phyloP scores from a whole-genome alignment of 2,113 vertebrate genomes.

The Apeltes quadracus region DNA sequence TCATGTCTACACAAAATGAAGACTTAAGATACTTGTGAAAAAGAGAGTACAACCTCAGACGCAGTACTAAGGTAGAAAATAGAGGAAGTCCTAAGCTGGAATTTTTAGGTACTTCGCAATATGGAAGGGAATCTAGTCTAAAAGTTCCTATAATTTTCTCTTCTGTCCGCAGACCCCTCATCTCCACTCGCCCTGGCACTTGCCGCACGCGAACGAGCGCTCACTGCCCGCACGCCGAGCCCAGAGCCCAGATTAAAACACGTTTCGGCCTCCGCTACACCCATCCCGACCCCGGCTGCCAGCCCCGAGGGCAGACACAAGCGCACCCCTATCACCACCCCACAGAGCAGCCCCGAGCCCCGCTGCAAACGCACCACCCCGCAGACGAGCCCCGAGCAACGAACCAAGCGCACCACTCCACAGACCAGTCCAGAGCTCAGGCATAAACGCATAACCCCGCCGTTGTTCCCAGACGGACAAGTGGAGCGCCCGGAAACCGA shows the following conservation, averaged over 20 bases:
- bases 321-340: conserved; percentile 83
- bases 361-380: conserved; percentile 81
- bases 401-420: conserved; percentile 87
- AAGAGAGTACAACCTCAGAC: neutral
- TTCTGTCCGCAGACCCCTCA: conserved; percentile 83
- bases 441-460: conserved; percentile 72
- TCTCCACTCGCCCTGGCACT: conserved; percentile 96
- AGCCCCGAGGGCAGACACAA: conserved; percentile 86
- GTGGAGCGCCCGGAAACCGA: conserved; percentile 87
- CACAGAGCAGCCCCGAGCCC: conserved; percentile 88
- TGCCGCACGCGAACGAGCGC: conserved; percentile 94
- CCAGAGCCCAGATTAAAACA: conserved; percentile 77
- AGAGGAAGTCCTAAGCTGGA: neutral
- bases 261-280: conserved; percentile 64
- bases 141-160: neutral
- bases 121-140: neutral
- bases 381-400: conserved; percentile 80
- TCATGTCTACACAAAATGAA: neutral
- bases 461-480: conserved; percentile 81
- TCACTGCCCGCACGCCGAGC: conserved; percentile 90
- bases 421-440: conserved; percentile 82
- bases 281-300: conserved; percentile 77
- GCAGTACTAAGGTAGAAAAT: neutral
- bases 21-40: neutral
- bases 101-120: neutral